phyloP scores from a whole-genome alignment of 2,888 invertebrate genomes.

The Altica lythri region DNA sequence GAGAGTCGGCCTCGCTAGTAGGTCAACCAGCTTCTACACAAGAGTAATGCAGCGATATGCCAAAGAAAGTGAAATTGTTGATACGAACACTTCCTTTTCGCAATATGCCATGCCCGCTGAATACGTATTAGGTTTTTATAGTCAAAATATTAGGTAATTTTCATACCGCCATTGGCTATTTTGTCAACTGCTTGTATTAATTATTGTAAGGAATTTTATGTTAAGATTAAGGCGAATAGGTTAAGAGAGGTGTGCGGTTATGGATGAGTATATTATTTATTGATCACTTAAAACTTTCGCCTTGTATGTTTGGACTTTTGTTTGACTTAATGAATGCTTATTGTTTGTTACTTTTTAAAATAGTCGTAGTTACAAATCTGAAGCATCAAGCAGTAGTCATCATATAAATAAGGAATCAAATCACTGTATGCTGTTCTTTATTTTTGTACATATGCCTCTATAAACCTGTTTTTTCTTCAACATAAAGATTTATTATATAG shows the following conservation, averaged over 20 bases:
- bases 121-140: conserved; percentile 20
- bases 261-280: background rate
- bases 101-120: conserved; percentile 10
- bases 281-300: background rate
- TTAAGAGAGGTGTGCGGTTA: conserved; percentile 4
- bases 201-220: conserved; percentile 9
- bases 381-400: too few relatives aligned
- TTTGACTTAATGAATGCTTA: too few relatives aligned
- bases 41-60: conserved; percentile 29
- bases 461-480: too few relatives aligned
- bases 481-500: too few relatives aligned
- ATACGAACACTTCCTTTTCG: conserved; percentile 38
- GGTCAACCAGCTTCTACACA: conserved; percentile 36
- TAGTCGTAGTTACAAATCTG: too few relatives aligned
- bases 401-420: too few relatives aligned
- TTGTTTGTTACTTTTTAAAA: too few relatives aligned
- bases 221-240: conserved; percentile 4
- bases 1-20: conserved; percentile 42
- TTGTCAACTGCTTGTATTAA: background rate
- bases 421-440: too few relatives aligned
- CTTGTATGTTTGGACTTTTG: too few relatives aligned
- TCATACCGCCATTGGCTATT: conserved; percentile 11
- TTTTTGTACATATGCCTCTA: too few relatives aligned
- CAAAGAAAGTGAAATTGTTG: conserved; percentile 44
- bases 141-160: conserved; percentile 22